These are phyloP conservation scores for Drosophila repletoides DNA, from an alignment of 1,140 invertebrate genomes.

Conservation along the genomic window DNA sequence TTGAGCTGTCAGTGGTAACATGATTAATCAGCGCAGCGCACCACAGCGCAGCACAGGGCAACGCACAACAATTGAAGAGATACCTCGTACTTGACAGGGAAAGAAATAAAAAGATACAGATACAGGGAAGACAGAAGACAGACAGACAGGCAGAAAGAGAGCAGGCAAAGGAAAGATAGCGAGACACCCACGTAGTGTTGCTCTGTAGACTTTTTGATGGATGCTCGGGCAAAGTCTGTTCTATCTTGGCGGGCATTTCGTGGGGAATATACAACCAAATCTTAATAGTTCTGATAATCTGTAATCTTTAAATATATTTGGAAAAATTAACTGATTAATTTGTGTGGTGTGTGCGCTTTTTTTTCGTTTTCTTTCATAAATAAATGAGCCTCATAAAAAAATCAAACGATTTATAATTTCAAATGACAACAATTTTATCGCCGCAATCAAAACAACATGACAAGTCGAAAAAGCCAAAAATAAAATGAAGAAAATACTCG, in stretches of 20 bases:
- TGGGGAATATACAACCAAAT: no score
- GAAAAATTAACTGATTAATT: slow-evolving; percentile 55
- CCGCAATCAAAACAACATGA: slow-evolving; percentile 69
- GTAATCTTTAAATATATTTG: no score
- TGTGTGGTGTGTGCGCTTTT: no score
- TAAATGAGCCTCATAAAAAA: slow-evolving; percentile 50
- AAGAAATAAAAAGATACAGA: not conserved
- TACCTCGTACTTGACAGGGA: slow-evolving; percentile 24
- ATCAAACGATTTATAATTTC: slow-evolving; percentile 51
- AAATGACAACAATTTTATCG: slow-evolving; percentile 58
- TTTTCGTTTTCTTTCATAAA: slow-evolving; percentile 21
- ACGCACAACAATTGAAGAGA: slow-evolving; percentile 69
- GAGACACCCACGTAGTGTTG: slow-evolving; percentile 53
- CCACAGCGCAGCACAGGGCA: no score
- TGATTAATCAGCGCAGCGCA: slow-evolving; percentile 73
- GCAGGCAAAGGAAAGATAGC: no score
- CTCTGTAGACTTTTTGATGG: slow-evolving; percentile 20
- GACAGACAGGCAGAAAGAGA: not conserved
- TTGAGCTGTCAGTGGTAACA: slow-evolving; percentile 78
- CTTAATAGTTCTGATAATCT: no score
- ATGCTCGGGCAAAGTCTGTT: slow-evolving; percentile 21
- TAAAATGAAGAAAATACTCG: not conserved
- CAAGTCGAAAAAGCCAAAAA: slow-evolving; percentile 29
- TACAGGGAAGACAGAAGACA: slow-evolving; percentile 8
- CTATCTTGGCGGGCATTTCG: slow-evolving; percentile 35